Conservation (phyloP, 2,797 vertebrate genomes). For the Distichodus sexfasciatus region DNA sequence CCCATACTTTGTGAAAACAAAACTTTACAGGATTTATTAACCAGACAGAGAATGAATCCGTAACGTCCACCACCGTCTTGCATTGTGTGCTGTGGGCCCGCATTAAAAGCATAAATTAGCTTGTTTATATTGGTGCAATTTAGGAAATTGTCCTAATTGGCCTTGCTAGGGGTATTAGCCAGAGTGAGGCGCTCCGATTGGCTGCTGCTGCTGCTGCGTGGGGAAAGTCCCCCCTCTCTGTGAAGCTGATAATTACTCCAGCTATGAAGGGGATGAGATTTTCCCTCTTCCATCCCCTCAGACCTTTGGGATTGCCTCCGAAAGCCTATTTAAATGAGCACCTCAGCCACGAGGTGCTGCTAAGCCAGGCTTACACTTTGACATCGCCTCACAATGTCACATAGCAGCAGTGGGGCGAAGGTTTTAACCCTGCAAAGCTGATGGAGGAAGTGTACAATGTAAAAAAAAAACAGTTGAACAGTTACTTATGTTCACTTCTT, state of each 20-base stretch:
- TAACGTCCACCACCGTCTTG: neutral
- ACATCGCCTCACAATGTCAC: constrained; percentile 16
- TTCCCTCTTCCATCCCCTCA: constrained; percentile 4
- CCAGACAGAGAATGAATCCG: neutral
- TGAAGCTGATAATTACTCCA: constrained; percentile 36
- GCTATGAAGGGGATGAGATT: constrained; percentile 37
- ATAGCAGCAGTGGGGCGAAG: neutral
- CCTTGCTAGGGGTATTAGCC: constrained; percentile 22
- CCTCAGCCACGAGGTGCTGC: constrained; percentile 19
- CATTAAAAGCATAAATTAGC: constrained; percentile 21
- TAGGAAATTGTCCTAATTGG: constrained; percentile 9
- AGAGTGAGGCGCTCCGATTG: constrained; percentile 35
- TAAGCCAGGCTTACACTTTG: constrained; percentile 30
- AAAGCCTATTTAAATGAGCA: constrained; percentile 48
- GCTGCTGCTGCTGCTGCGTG: constrained; percentile 28
- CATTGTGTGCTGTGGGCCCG: neutral
- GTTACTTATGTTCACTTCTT: no score
- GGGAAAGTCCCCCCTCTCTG: neutral
- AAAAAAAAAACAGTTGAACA: neutral
- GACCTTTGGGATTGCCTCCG: constrained; percentile 23
- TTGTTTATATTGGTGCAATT: constrained; percentile 24
- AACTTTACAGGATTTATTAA: neutral
- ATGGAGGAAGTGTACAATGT: neutral
- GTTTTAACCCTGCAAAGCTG: no score
- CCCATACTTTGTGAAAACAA: neutral